These are phyloP conservation scores for Agrotis ipsilon DNA, from an alignment of 2,888 invertebrate genomes.

Conservation along the genomic window DNA sequence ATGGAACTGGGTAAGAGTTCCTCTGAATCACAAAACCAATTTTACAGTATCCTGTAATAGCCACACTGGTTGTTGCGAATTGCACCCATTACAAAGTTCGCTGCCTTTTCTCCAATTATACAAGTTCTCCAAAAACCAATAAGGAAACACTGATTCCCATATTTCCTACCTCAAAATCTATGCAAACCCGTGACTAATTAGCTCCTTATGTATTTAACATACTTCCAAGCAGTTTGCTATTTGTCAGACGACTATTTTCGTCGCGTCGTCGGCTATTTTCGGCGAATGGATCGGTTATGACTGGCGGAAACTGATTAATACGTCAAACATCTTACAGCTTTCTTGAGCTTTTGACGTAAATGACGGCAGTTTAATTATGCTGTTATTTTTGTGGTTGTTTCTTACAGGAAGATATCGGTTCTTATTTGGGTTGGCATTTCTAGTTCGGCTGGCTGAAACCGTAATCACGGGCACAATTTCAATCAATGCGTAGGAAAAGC, in stretches of 20 bases:
- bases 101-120: not conserved
- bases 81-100: too few relatives aligned
- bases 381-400: constrained; percentile 25
- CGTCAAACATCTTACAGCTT: constrained; percentile 64
- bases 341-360: constrained; percentile 47
- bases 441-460: too few relatives aligned
- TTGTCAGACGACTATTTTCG: constrained; percentile 66
- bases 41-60: too few relatives aligned
- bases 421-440: not conserved
- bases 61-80: too few relatives aligned
- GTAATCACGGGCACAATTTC: too few relatives aligned
- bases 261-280: constrained; percentile 33
- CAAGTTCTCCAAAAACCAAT: constrained; percentile 13
- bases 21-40: not conserved
- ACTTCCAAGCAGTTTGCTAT: constrained; percentile 33
- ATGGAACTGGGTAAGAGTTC: too few relatives aligned
- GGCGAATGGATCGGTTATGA: constrained; percentile 56
- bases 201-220: constrained; percentile 9
- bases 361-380: constrained; percentile 8
- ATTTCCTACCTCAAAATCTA: constrained; percentile 17
- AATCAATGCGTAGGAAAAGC: too few relatives aligned
- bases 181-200: constrained; percentile 51
- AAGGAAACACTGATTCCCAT: constrained; percentile 17
- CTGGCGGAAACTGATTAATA: constrained; percentile 58
- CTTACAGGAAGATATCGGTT: not conserved